These are phyloP conservation scores for Gonioctena quinquepunctata DNA, from an alignment of 1,140 invertebrate species.

Conservation along the genomic window DNA sequence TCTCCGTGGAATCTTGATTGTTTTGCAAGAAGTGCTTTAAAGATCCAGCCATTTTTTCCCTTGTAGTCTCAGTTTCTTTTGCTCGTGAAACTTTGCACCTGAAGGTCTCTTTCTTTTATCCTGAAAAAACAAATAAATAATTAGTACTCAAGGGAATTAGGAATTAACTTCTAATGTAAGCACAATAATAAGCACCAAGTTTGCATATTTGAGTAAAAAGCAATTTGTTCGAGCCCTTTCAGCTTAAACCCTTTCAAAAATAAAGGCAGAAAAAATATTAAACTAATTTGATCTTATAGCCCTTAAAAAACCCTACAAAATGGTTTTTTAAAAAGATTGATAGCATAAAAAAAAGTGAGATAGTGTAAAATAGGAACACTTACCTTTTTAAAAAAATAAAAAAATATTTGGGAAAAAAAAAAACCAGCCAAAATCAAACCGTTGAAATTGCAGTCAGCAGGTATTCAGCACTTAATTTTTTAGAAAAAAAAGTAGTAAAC, in stretches of 20 bases:
- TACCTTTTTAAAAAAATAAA: neutral
- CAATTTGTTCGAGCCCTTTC: too few relatives aligned
- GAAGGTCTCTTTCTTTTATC: neutral
- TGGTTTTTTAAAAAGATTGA: too few relatives aligned
- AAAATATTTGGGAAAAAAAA: neutral
- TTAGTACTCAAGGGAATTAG: slow-evolving; percentile 14
- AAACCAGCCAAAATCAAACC: neutral
- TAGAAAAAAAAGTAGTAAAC: neutral
- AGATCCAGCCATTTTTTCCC: neutral
- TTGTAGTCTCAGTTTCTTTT: neutral
- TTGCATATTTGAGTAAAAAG: too few relatives aligned
- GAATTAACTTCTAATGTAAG: slow-evolving; percentile 9
- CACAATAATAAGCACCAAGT: too few relatives aligned
- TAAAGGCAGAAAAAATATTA: too few relatives aligned
- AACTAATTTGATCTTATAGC: too few relatives aligned
- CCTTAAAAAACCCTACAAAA: too few relatives aligned
- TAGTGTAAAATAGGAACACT: neutral
- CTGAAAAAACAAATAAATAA: slow-evolving; percentile 19
- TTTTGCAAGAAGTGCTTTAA: neutral
- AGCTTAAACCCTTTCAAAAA: too few relatives aligned
- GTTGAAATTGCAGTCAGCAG: too few relatives aligned
- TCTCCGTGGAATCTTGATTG: slow-evolving; percentile 1
- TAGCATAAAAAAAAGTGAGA: too few relatives aligned
- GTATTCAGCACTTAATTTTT: neutral
- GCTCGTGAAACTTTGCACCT: slow-evolving; percentile 4